These are phyloP conservation scores for Pseudorhiza aurosa DNA, from an alignment of 30 jellyfish, hydroid and myxozoan species.

Conservation along the genomic window DNA sequence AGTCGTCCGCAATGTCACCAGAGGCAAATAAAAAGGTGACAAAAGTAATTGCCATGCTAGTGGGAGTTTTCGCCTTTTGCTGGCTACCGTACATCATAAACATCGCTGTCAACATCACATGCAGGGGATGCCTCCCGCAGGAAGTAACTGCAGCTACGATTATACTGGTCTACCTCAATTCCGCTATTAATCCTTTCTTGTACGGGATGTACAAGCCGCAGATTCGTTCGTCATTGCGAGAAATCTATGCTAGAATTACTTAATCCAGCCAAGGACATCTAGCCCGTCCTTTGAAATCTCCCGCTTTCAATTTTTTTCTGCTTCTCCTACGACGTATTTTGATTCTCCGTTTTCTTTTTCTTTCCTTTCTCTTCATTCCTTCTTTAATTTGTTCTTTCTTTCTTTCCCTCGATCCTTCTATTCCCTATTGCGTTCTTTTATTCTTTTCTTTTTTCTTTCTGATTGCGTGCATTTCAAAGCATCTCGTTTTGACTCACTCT, in stretches of 20 bases:
- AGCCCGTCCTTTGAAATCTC: too few relatives aligned
- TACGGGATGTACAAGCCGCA: conserved; percentile 70
- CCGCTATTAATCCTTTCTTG: conserved; percentile 66
- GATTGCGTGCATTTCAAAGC: too few relatives aligned
- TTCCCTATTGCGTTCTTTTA: too few relatives aligned
- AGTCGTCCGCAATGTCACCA: background rate
- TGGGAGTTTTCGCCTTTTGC: conserved; percentile 63
- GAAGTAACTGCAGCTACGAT: conserved; percentile 38
- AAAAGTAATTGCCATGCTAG: conserved; percentile 53
- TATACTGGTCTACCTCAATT: conserved; percentile 39
- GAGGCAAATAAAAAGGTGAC: conserved; percentile 52
- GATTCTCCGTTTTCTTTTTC: too few relatives aligned
- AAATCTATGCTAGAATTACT: conserved; percentile 3
- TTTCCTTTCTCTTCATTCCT: too few relatives aligned
- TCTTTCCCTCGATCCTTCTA: too few relatives aligned
- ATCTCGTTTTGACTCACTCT: too few relatives aligned
- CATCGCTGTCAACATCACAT: conserved; percentile 26
- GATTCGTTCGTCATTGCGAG: conserved; percentile 25
- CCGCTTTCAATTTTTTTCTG: too few relatives aligned
- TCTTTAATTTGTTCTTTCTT: too few relatives aligned
- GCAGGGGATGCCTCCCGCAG: conserved; percentile 38
- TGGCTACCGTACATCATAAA: conserved; percentile 65
- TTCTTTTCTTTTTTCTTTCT: too few relatives aligned
- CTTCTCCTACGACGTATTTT: too few relatives aligned
- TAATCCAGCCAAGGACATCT: too few relatives aligned